Base-by-base conservation (phyloP, 2,113 vertebrate species). In the Candoia aspera region DNA sequence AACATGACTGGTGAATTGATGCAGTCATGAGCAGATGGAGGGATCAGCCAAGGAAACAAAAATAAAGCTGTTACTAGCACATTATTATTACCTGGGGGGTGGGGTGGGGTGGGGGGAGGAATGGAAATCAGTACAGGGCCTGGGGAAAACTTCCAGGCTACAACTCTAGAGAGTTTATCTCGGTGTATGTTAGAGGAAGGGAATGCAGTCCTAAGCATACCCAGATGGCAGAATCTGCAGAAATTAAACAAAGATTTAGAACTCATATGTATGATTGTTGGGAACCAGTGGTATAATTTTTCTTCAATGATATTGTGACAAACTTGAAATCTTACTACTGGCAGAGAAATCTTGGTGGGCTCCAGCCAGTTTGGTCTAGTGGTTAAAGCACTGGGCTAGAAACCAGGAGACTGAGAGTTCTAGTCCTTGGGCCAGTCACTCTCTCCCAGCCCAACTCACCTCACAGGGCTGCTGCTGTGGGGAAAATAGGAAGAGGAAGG, bases 41-140 rank as follows among this genome's bases (percentile, higher is more conserved):
- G 97, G 97, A 97, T 96, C 97, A 97, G 95, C 94, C 73, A 15
- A 94, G 17, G 54, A 95, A 96, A 98, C 97, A 98, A 98, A 97
- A 97, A 97, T 95, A 97, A 96, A 97, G 97, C 97, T 98, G 96
- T 95, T 96, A 95, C 95, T 96, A 97, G 98, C 97, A 97, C 94
- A 96, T 97, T 96, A 92, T 95, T 97, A 97, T 62, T 58, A 85
- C 57, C 97, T 95, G 95, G 83, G 95, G 96, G 94, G 96, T 42
- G 93, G 90, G 95, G 97, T 29, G 58, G 60, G 83, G 95, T 94
- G 96, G 83, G 95, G 94, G 96, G 93, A 91, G 94, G 96, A 97
- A 97, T 95, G 94, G 96, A 96, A 87, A n/a, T 23, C 33, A 0
- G 2, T 91, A 64, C 53, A 0, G 0, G 92, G 54, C 94, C 0